These are phyloP conservation scores for Papio anubis DNA, from an alignment of 2,113 vertebrate genomes.

Conservation along the genomic window DNA sequence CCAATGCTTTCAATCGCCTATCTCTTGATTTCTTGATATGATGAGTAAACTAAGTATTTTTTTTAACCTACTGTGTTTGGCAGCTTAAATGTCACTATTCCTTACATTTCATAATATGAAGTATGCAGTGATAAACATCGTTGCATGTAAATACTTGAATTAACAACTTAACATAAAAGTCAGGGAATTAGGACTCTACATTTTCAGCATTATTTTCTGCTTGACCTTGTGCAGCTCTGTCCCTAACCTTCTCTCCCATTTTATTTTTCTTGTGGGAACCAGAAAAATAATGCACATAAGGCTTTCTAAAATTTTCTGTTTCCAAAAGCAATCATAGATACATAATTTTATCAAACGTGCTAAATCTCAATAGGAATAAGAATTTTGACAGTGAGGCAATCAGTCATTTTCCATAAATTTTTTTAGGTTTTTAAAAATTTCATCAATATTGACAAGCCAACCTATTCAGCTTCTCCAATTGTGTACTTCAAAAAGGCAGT, in stretches of 20 bases:
- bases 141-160: not conserved
- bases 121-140: not conserved
- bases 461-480: not conserved
- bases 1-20: not conserved
- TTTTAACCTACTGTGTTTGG: not conserved
- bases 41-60: constrained; percentile 7
- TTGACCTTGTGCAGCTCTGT: not conserved
- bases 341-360: not conserved
- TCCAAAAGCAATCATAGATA: not conserved
- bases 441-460: not conserved
- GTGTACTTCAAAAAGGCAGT: not conserved
- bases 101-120: constrained; percentile 2
- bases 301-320: not conserved
- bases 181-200: not conserved
- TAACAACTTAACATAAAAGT: not conserved
- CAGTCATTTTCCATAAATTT: not conserved
- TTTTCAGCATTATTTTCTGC: constrained; percentile 4
- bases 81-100: not conserved
- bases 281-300: not conserved
- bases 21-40: constrained; percentile 19
- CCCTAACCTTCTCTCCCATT: not conserved
- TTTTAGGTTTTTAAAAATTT: not conserved
- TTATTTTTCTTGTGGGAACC: not conserved
- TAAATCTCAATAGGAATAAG: not conserved
- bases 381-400: not conserved